phyloP scores from a whole-genome alignment of 1,140 invertebrate species.

The Drosophila melanica region DNA sequence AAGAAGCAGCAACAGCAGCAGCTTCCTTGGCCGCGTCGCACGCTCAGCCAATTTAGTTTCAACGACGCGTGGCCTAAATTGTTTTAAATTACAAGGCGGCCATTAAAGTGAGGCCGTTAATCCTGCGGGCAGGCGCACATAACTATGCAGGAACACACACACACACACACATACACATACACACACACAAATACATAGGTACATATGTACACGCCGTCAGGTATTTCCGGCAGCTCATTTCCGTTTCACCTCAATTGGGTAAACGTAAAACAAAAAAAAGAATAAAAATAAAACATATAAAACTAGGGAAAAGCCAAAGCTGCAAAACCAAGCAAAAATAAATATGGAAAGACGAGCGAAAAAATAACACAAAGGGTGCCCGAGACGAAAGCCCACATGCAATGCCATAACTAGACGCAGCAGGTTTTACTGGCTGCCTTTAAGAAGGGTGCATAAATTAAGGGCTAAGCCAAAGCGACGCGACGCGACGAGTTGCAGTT shows the following conservation, averaged over 20 bases:
- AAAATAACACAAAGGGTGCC: conserved; percentile 51
- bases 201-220: conserved; percentile 61
- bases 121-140: conserved; percentile 42
- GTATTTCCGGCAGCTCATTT: conserved; percentile 83
- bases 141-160: conserved; percentile 26
- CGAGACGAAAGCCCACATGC: conserved; percentile 49
- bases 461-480: conserved; percentile 47
- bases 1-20: conserved; percentile 5
- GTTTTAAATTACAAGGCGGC: conserved; percentile 76
- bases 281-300: conserved; percentile 31
- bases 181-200: conserved; percentile 19
- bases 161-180: conserved; percentile 9
- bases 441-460: conserved; percentile 82
- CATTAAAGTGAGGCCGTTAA: conserved; percentile 62
- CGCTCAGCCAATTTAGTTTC: conserved; percentile 41
- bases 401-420: conserved; percentile 58
- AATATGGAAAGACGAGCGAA: conserved; percentile 52
- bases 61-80: conserved; percentile 75
- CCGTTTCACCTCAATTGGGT: conserved; percentile 82
- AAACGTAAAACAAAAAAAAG: conserved; percentile 52
- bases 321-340: conserved; percentile 55
- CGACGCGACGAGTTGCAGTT: conserved; percentile 62
- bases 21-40: conserved; percentile 28
- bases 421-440: conserved; percentile 47
- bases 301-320: conserved; percentile 25